Base-by-base conservation (phyloP, 1,140 invertebrate genomes). In the Carcinoscorpius rotundicauda region DNA sequence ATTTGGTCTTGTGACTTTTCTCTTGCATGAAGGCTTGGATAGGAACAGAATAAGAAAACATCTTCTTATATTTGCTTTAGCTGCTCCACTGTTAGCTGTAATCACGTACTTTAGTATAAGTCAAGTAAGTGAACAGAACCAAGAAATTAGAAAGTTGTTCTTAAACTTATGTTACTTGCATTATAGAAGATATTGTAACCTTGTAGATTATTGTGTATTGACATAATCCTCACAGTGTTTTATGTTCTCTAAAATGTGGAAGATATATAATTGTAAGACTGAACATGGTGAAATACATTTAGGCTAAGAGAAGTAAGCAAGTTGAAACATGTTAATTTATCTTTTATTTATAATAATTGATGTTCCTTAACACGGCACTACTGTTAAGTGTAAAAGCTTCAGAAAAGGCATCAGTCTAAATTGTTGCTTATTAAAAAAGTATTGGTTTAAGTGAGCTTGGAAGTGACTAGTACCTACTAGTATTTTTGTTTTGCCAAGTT, bases 1-100 rank as follows among this genome's bases (percentile, higher is more conserved):
- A 5, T 99, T 99, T 83, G 97, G 96, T 52, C 80, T 99, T 3
- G 94, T 98, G 9, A 97, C 94, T 51, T 98, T 98, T 78, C 79
- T 99, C 60, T 77, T 99, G 65, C 93, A 97, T 75, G 94, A 95
- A 76, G 92, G 93, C 4, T 83, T 99, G 6, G 95, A 98, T 69
- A 83, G 87, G 73, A 86, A 86, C 69, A 82, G 86, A 70, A 96
- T 98, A 71, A 79, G 88, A 55, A 87, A 84, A 73, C 95, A 99
- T 80, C 80, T 99, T 50, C 76, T 94, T n/a, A 83, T 96, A 68
- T 99, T 99, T 81, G 94, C 95, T 0, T 78, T 92, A 51, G 84
- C 97, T 0, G 97, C 97, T 10, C 97, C 97, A 5, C 74, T 93
- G 61, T 78, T 92, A 4, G 90, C 97, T 3, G 75, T 99, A 53